Base-by-base conservation (phyloP, 2,888 invertebrate species). In the Lasioglossum leucozonium region DNA sequence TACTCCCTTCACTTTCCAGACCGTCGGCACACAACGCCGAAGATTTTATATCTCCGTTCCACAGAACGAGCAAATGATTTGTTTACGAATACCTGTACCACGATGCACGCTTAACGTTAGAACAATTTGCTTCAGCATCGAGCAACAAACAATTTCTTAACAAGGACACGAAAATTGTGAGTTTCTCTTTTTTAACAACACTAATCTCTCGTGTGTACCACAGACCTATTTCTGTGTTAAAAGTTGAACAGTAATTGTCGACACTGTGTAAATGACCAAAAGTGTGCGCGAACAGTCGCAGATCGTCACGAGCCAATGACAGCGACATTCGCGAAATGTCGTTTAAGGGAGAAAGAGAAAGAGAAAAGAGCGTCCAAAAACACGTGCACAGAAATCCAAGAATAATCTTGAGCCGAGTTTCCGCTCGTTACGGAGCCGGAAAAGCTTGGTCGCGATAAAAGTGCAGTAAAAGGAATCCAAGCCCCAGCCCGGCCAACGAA, bases 391-490 rank as follows among this genome's bases (percentile, higher is more conserved):
- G 73, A 74, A 87, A 72, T 75, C 77, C 65, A 84, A 86, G 79
- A 84, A 81, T 77, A 81, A 86, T 84, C 81, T 71, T 73, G 79
- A 72, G 73, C 69, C 47, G 65, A 51, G 73, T 82, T 81, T 78
- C 69, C 82, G 82, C 85, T 89, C 85, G 88, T 88, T 89, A 88
- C 82, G 83, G 83, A 84, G 79, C 87, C 87, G 86, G 89, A 75
- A 86, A 87, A 88, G 87, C 88, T 87, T 81, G 86, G 85, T 79
- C 90, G 81, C 89, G 91, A 90, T 91, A 91, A 91, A 91, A 91
- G 91, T 86, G 78, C 79, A 86, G 82, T 91, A 91, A 91, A 91
- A 91, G 89, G 90, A 90, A 90, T 90, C 86, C 88, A 78, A 85
- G 84, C 88, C 88, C 26, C 30, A 18, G 30, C 30, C 55, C 84